phyloP scores from a whole-genome alignment of 2,888 invertebrate species.

The Stramonita haemastoma region DNA sequence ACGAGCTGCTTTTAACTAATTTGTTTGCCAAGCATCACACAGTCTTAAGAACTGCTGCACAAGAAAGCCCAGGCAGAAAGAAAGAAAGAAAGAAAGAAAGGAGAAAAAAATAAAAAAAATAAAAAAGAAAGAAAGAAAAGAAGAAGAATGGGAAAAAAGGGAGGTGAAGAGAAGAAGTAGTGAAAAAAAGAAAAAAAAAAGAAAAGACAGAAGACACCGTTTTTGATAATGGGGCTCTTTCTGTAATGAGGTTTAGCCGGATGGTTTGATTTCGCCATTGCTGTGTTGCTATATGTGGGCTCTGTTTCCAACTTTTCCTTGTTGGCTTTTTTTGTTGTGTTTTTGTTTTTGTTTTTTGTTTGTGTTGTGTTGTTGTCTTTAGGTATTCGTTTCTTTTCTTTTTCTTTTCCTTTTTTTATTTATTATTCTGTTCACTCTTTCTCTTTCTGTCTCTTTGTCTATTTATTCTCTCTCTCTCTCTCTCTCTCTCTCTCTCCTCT shows the following conservation, averaged over 20 bases:
- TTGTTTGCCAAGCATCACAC: slow-evolving; percentile 15
- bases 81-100: not conserved
- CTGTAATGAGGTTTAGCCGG: slow-evolving; percentile 25
- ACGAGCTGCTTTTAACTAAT: slow-evolving; percentile 38
- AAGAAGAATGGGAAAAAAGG: not conserved
- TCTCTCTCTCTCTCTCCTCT: not conserved
- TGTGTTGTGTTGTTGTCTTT: not conserved
- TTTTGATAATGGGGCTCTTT: slow-evolving; percentile 30
- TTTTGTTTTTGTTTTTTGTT: not conserved
- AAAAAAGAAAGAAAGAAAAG: not conserved
- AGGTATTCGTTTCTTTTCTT: not conserved
- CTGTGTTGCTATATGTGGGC: no score
- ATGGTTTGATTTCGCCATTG: not conserved
- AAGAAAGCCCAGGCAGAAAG: no score
- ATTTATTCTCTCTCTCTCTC: not conserved
- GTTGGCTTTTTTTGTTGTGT: not conserved
- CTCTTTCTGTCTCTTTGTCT: no score
- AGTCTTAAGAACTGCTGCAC: slow-evolving; percentile 23
- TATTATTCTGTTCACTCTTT: not conserved
- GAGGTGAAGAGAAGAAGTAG: no score
- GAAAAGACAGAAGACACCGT: not conserved
- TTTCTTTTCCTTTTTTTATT: not conserved
- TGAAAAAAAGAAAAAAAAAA: not conserved
- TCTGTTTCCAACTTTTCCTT: not conserved
- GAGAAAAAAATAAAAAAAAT: not conserved